Conservation (phyloP, 1,140 invertebrate species). For the Cyphomyrmex costatus region DNA sequence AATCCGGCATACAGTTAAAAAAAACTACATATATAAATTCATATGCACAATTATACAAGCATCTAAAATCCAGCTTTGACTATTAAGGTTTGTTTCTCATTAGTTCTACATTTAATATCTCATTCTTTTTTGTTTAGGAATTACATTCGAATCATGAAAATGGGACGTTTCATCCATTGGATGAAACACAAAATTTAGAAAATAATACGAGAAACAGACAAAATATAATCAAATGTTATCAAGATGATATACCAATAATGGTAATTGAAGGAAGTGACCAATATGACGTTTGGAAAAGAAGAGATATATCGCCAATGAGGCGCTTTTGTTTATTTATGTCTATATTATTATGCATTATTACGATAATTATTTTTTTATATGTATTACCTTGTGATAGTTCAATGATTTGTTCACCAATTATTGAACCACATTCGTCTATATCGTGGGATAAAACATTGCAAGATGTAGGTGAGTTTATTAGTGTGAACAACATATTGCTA, state of each 20-base stretch:
- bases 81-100: too few species aligned
- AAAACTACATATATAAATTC: too few species aligned
- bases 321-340: constrained; percentile 90
- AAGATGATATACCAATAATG: constrained; percentile 89
- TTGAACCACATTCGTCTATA: constrained; percentile 87
- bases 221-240: constrained; percentile 81
- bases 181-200: constrained; percentile 81
- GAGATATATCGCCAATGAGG: constrained; percentile 89
- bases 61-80: too few species aligned
- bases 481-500: constrained; percentile 19
- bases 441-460: constrained; percentile 91
- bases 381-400: constrained; percentile 90
- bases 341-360: constrained; percentile 90
- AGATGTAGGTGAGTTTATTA: constrained; percentile 87
- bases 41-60: too few species aligned
- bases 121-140: constrained; percentile 62
- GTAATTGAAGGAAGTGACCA: constrained; percentile 87
- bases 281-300: constrained; percentile 87
- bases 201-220: constrained; percentile 79
- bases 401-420: constrained; percentile 88
- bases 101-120: too few species aligned
- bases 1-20: too few species aligned
- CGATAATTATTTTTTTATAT: constrained; percentile 92
- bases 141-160: constrained; percentile 77
- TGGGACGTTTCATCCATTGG: constrained; percentile 82